phyloP scores from a whole-genome alignment of 2,888 invertebrate species.

The Dryomyza anilis region DNA sequence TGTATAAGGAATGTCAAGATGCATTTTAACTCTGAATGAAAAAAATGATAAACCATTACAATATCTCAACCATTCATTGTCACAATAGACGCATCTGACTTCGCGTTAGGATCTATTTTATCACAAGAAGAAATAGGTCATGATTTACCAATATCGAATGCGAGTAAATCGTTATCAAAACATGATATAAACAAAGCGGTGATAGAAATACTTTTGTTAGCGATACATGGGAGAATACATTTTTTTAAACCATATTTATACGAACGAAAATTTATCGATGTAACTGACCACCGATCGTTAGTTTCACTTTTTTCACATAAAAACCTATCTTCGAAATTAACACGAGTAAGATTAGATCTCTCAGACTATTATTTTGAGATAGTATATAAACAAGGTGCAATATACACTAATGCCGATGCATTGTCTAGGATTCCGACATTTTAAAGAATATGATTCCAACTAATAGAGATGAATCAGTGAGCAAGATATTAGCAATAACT shows the following conservation, averaged over 20 bases:
- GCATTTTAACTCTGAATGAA: too few species aligned
- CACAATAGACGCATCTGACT: background rate
- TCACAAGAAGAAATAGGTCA: background rate
- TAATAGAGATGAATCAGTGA: too few species aligned
- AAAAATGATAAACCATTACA: too few species aligned
- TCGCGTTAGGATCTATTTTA: background rate
- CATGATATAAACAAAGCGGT: background rate
- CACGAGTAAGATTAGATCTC: background rate
- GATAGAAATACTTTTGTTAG: background rate
- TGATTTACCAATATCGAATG: background rate
- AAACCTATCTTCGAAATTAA: background rate
- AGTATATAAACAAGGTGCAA: background rate
- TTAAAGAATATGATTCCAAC: background rate
- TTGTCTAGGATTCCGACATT: background rate
- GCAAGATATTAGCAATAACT: too few species aligned
- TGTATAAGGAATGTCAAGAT: too few species aligned
- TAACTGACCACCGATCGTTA: background rate
- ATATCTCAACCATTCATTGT: background rate
- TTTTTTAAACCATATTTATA: background rate
- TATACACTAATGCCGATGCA: background rate
- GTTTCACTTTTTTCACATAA: background rate
- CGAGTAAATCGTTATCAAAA: background rate
- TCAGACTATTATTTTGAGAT: background rate
- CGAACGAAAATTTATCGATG: background rate
- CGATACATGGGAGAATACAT: background rate